Conservation (phyloP, 2,113 vertebrate species). For the Odocoileus virginianus region DNA sequence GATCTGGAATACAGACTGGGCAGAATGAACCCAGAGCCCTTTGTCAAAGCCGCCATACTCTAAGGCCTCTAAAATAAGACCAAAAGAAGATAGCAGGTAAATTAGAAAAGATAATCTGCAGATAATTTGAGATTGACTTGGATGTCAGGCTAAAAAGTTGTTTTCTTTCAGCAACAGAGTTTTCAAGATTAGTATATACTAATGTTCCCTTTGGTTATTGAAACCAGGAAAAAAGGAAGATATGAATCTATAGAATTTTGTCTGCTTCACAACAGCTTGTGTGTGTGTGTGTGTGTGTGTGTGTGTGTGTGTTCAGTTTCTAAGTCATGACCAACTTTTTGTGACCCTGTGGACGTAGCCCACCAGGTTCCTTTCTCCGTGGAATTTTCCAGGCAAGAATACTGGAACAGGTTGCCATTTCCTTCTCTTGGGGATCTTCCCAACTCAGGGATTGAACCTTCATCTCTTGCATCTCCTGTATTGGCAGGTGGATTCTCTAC, state of each 20-base stretch:
- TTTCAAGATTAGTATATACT: background rate
- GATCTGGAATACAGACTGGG: background rate
- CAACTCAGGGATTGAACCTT: background rate
- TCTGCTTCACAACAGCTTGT: background rate
- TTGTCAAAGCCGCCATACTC: background rate
- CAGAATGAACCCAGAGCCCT: background rate
- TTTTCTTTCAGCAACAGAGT: background rate
- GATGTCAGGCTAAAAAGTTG: background rate
- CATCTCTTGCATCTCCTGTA: background rate
- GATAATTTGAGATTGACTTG: background rate
- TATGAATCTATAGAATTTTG: background rate
- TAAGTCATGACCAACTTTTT: background rate
- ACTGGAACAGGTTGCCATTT: background rate
- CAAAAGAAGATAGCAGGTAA: background rate
- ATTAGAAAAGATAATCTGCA: background rate
- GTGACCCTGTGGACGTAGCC: background rate
- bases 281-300: background rate
- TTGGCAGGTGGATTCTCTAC: background rate
- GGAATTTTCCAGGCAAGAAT: background rate
- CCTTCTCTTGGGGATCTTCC: background rate
- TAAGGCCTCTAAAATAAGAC: background rate
- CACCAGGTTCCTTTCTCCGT: background rate
- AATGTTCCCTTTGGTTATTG: background rate
- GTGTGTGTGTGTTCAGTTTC: background rate
- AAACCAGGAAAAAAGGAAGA: background rate